phyloP scores from a whole-genome alignment of 2,797 vertebrate species.

The Allobates femoralis region DNA sequence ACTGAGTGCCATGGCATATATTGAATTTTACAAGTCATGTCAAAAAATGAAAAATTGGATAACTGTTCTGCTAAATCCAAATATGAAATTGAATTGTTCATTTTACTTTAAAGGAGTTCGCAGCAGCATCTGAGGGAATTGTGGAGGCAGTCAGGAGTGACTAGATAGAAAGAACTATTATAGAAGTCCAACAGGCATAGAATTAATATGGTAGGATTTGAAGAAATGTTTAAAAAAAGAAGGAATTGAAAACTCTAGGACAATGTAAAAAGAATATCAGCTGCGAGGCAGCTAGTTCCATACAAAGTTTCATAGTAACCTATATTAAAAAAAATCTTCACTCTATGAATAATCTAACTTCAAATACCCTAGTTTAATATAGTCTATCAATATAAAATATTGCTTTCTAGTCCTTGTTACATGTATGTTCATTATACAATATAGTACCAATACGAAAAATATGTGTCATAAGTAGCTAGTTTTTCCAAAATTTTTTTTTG shows the following conservation, averaged over 20 bases:
- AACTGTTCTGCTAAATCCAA: slow-evolving; percentile 62
- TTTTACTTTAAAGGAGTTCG: slow-evolving; percentile 61
- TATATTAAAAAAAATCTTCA: not conserved
- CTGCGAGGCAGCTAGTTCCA: slow-evolving; percentile 35
- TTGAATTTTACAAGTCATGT: slow-evolving; percentile 59
- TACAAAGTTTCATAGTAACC: slow-evolving; percentile 27
- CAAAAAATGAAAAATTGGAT: slow-evolving; percentile 64
- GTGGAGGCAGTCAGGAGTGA: slow-evolving; percentile 58
- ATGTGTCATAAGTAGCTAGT: not conserved
- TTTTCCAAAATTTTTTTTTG: too few relatives aligned
- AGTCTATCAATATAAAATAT: slow-evolving; percentile 59
- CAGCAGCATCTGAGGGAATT: slow-evolving; percentile 43
- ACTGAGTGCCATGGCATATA: slow-evolving; percentile 44
- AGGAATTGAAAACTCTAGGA: slow-evolving; percentile 39
- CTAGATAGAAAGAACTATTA: slow-evolving; percentile 59
- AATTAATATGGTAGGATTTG: slow-evolving; percentile 56
- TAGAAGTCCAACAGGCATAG: slow-evolving; percentile 56
- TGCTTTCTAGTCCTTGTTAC: slow-evolving; percentile 61
- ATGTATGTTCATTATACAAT: slow-evolving; percentile 55
- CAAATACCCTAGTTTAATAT: not conserved
- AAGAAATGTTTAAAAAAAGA: slow-evolving; percentile 61
- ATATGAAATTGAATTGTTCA: slow-evolving; percentile 63
- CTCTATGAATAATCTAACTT: slow-evolving; percentile 33
- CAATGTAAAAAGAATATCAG: slow-evolving; percentile 32
- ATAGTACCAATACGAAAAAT: not conserved